Conservation (phyloP, 2,888 invertebrate genomes). For the Latrodectus hesperus region DNA sequence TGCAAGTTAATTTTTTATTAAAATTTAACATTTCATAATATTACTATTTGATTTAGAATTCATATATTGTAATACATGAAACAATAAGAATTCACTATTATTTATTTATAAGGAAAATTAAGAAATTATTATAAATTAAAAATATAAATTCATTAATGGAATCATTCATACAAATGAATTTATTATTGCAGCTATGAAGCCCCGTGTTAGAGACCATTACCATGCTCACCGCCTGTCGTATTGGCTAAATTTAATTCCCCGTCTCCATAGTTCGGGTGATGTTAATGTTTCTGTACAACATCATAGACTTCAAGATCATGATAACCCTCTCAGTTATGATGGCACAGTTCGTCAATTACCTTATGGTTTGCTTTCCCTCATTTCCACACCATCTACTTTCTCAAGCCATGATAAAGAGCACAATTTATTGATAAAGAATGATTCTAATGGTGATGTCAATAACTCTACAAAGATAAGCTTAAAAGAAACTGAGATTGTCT, state of each 20-base stretch:
- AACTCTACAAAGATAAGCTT: conserved; percentile 22
- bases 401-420: not conserved
- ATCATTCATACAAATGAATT: too few species aligned
- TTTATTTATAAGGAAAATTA: too few species aligned
- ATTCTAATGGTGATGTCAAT: conserved; percentile 27
- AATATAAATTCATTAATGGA: too few species aligned
- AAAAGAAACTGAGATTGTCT: conserved; percentile 38
- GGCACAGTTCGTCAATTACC: conserved; percentile 78
- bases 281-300: conserved; percentile 55
- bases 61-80: too few species aligned
- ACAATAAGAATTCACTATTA: too few species aligned
- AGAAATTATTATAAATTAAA: too few species aligned
- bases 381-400: not conserved
- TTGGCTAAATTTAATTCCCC: conserved; percentile 83
- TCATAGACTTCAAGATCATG: conserved; percentile 80
- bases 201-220: conserved; percentile 74
- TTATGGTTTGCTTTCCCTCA: not conserved
- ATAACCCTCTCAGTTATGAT: conserved; percentile 91
- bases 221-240: conserved; percentile 75
- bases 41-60: too few species aligned
- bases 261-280: conserved; percentile 85
- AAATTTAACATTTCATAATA: too few species aligned
- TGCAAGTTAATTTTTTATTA: too few species aligned
- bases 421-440: conserved; percentile 7
- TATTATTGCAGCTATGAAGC: conserved; percentile 72